phyloP scores from a whole-genome alignment of 2,797 vertebrate species.

The Echeneis naucrates region DNA sequence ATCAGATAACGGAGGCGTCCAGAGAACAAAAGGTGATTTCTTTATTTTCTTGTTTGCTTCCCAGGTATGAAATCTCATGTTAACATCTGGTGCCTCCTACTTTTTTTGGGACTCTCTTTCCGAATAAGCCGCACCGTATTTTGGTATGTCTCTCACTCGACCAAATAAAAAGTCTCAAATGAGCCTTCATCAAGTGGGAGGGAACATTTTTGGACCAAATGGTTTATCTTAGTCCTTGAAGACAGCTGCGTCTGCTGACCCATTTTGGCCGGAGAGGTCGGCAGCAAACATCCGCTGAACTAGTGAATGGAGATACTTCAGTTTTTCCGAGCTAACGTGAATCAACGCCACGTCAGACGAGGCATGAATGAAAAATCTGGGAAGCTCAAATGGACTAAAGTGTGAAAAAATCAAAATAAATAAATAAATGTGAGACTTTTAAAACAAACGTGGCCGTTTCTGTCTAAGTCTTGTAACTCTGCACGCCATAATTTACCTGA shows the following conservation, averaged over 20 bases:
- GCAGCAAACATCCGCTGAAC: constrained; percentile 15
- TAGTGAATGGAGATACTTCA: neutral
- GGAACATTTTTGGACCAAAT: constrained; percentile 27
- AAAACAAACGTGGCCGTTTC: neutral
- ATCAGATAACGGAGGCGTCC: neutral
- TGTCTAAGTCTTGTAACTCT: neutral
- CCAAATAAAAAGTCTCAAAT: constrained; percentile 36
- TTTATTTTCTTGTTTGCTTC: neutral
- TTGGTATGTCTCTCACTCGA: constrained; percentile 28
- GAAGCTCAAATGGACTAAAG: neutral
- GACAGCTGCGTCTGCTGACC: constrained; percentile 52
- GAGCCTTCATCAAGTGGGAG: constrained; percentile 20
- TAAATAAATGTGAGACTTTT: neutral
- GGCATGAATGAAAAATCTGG: neutral
- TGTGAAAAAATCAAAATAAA: no score
- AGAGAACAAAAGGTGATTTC: neutral
- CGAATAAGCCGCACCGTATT: constrained; percentile 10
- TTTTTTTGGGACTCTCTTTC: neutral
- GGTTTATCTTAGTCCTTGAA: constrained; percentile 42
- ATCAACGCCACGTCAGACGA: neutral
- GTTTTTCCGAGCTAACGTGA: neutral
- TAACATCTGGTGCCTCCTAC: constrained; percentile 22
- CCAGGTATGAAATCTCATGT: neutral
- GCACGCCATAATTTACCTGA: neutral
- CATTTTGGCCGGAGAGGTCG: constrained; percentile 17